Base-by-base conservation (phyloP, 1,140 invertebrate species). In the Pseudomyrmex cubaensis region DNA sequence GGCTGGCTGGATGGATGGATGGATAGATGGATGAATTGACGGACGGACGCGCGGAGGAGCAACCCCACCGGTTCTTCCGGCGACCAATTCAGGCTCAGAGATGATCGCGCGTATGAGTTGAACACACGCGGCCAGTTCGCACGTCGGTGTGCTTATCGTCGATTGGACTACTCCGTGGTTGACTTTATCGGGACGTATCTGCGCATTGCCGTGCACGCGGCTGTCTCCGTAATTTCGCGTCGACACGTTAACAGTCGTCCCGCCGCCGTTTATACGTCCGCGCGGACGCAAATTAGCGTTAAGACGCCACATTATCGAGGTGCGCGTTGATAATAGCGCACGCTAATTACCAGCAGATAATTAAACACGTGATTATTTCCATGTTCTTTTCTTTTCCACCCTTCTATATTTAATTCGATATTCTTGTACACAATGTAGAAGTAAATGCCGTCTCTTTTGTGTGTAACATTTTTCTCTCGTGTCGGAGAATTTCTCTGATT, bases 101-200 rank as follows among this genome's bases (percentile, higher is more conserved):
- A 61, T 85, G 87, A 89, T 89, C 82, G 56, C 82, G 57, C 74
- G 84, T 89, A 88, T 78, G 78, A 73, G 69, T 74, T 77, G 82
- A 88, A 76, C 83, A 83, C 59, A 56, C 57, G 61, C 17, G 57
- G 48, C 5, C 61, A 48, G 35, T 25, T 54, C 46, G 50, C 72
- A 61, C 48, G 44, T 69, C 44, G 61, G 56, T 62, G 54, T 44
- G 74, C 59, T 67, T 74, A 87, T 76, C 83, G 54, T 59, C 50
- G 57, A 82, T 76, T 56, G 64, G 70, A 57, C 59, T 67, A 44
- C 74, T 69, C 75, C 72, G 72, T 52, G 62, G 72, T 63, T 88
- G 87, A 88, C 87, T 88, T 88, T 88, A 88, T 88, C 86, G 46
- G 52, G 76, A 85, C 72, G 86, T 85, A 88, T 88, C 87, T 88